These are phyloP conservation scores for Peucedramus taeniatus DNA, from an alignment of 2,113 vertebrate species.

Conservation along the genomic window DNA sequence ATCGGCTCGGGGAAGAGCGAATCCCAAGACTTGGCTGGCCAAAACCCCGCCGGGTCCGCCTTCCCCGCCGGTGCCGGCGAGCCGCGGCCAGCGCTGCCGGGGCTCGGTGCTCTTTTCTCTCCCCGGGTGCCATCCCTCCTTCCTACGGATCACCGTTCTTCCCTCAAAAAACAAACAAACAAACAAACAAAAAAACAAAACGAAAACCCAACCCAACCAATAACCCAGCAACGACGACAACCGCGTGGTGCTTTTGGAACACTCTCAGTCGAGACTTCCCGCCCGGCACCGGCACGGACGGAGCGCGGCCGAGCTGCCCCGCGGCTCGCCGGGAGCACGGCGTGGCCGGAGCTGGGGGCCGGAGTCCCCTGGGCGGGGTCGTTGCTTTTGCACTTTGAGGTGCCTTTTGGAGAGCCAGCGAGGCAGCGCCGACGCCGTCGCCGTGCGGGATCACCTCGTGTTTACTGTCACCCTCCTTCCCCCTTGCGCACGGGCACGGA, in stretches of 20 bases:
- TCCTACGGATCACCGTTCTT: conserved; percentile 37
- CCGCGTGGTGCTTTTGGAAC: conserved; percentile 40
- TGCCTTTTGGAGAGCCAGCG: conserved; percentile 72
- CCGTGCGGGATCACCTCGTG: conserved; percentile 37
- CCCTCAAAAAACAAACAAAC: not conserved
- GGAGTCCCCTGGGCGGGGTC: not conserved
- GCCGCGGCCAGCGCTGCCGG: not conserved
- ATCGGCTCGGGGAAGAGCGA: conserved; percentile 53
- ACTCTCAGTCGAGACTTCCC: not conserved
- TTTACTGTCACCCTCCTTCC: conserved; percentile 41
- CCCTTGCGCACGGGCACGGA: conserved; percentile 38
- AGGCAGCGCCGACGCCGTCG: conserved; percentile 39
- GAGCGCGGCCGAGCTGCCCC: not conserved
- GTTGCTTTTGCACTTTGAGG: conserved; percentile 68
- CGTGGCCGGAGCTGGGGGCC: not conserved
- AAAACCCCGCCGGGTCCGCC: not conserved
- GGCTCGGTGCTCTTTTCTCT: conserved; percentile 31
- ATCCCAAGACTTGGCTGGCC: conserved; percentile 33
- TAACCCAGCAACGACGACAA: not conserved
- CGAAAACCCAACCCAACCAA: not conserved
- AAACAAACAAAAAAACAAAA: not conserved
- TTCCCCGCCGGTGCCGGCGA: not conserved
- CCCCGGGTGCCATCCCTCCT: conserved; percentile 46
- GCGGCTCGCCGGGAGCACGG: not conserved
- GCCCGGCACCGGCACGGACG: not conserved